Conservation (phyloP, 2,888 invertebrate genomes). For the Perizoma flavofasciatum region DNA sequence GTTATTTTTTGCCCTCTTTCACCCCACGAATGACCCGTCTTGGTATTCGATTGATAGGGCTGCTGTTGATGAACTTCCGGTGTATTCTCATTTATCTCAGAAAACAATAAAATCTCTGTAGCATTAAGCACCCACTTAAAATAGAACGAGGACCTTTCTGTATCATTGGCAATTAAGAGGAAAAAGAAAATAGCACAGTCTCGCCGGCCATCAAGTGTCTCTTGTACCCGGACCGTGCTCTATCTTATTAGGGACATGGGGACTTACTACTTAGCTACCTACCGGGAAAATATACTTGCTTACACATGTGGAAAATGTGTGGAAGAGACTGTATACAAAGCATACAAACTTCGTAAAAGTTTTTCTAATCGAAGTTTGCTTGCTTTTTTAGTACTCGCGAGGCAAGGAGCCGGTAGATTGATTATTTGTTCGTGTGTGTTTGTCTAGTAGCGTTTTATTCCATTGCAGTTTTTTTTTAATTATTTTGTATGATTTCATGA, state of each 20-base stretch:
- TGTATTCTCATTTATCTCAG: not conserved
- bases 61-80: too few relatives aligned
- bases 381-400: too few relatives aligned
- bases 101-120: slow-evolving; percentile 6
- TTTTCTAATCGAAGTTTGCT: too few relatives aligned
- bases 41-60: too few relatives aligned
- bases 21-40: too few relatives aligned
- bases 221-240: slow-evolving; percentile 22
- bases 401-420: too few relatives aligned
- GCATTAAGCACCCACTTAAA: slow-evolving; percentile 19
- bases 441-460: too few relatives aligned
- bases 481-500: too few relatives aligned
- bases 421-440: too few relatives aligned
- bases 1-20: too few relatives aligned
- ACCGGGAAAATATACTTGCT: slow-evolving; percentile 1
- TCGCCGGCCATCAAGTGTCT: slow-evolving; percentile 21
- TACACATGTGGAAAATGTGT: slow-evolving; percentile 8
- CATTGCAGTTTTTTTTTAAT: too few relatives aligned
- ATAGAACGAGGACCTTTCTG: slow-evolving; percentile 25
- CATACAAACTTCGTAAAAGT: too few relatives aligned
- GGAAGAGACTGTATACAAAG: not conserved
- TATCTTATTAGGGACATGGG: slow-evolving; percentile 27
- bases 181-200: slow-evolving; percentile 22
- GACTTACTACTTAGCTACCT: slow-evolving; percentile 9
- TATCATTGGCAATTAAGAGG: slow-evolving; percentile 28